These are phyloP conservation scores for Cettia cetti DNA, from an alignment of 2,113 vertebrate species.

Conservation along the genomic window DNA sequence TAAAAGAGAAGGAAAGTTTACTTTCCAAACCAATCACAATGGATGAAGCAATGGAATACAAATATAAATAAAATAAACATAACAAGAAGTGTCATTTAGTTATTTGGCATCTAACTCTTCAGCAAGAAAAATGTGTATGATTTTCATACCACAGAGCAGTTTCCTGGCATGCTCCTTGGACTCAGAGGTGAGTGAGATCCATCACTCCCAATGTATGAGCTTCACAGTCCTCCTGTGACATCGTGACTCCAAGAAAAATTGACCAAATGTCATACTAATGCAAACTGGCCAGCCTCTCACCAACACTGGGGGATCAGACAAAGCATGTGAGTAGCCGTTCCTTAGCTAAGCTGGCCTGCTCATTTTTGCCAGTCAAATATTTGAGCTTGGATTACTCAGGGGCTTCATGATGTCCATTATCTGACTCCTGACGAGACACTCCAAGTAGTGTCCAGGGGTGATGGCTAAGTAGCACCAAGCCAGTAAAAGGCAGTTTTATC, in stretches of 20 bases:
- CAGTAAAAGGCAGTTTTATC: not conserved
- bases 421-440: not conserved
- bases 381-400: fast-evolving
- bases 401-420: not conserved
- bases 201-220: not conserved
- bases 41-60: not conserved
- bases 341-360: not conserved
- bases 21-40: conserved; percentile 18
- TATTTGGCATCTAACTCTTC: not conserved
- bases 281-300: not conserved
- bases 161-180: not conserved
- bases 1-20: conserved; percentile 7
- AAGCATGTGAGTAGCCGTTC: not conserved
- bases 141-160: not conserved
- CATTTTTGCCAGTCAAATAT: not conserved
- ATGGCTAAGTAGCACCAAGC: not conserved
- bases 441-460: not conserved
- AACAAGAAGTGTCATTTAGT: not conserved
- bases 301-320: fast-evolving
- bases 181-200: not conserved
- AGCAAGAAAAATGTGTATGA: not conserved
- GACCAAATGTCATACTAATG: not conserved
- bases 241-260: not conserved
- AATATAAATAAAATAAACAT: conserved; percentile 52
- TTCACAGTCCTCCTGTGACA: not conserved